Percentiles rank a stretch among this genome's conserved stretches.
phyloP scores from a whole-genome alignment of 92 coral and sea anemone genomes.

The Umimayanthus chanpuru region DNA sequence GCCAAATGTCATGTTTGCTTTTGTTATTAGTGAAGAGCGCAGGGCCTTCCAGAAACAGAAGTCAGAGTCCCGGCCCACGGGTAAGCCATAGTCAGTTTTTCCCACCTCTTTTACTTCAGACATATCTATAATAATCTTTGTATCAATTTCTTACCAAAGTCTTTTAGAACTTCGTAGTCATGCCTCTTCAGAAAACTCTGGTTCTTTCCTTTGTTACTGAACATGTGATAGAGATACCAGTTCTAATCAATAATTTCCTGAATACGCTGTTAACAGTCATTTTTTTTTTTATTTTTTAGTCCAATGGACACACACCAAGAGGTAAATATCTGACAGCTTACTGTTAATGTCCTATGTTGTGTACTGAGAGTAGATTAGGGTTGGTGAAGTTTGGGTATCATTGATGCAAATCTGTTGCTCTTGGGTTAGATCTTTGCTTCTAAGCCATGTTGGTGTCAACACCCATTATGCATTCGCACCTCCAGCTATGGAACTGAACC shows the following conservation, averaged over 20 bases:
- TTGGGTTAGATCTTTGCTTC: neutral
- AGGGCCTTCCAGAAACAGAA: slow-evolving; percentile 65
- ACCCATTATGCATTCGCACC: too few species aligned
- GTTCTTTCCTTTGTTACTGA: neutral
- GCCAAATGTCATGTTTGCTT: neutral
- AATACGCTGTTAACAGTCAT: neutral
- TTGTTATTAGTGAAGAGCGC: slow-evolving; percentile 73
- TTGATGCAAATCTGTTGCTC: neutral
- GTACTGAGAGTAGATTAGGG: neutral
- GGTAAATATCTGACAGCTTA: slow-evolving; percentile 54
- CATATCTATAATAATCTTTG: neutral
- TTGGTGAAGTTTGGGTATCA: neutral
- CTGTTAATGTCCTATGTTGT: neutral
- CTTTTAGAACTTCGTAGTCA: neutral
- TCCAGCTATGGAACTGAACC: too few species aligned
- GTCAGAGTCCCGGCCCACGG: slow-evolving; percentile 85
- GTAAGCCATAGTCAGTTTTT: neutral
- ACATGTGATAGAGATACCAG: neutral
- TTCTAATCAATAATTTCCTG: neutral
- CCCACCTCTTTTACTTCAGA: neutral
- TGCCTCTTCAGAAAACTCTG: too few species aligned
- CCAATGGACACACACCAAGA: slow-evolving; percentile 85
- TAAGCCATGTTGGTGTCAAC: neutral
- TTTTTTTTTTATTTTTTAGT: slow-evolving; percentile 45
- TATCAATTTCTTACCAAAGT: too few species aligned